Base-by-base conservation (phyloP, 2,797 vertebrate genomes). In the Tenualosa thibaudeaui region DNA sequence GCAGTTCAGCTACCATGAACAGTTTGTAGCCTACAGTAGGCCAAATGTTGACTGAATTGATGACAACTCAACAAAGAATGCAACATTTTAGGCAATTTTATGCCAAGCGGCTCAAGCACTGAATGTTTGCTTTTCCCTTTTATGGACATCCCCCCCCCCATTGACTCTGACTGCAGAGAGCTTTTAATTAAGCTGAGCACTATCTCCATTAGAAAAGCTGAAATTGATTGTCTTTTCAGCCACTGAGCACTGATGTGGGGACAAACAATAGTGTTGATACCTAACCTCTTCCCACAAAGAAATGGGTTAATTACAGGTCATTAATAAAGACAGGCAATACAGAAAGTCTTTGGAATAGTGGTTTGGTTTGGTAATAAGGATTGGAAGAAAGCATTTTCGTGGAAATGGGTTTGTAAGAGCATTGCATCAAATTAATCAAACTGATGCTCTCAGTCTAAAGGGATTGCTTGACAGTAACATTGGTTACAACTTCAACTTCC, bases 141-240 rank as follows among this genome's bases (percentile, higher is more conserved):
- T 6, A 40, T 31, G 31, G 68, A 37, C 68, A 17, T 75, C 19
- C 5, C 40, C 7, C 5, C 13, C 31, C 31, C 31, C n/a, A n/a
- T 31, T 75, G 37, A 8, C 13, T 40, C 13, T 75, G 68, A 40
- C 31, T 75, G 68, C 68, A 43, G 37, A 3, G 68, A 31, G 68
- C 68, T 40, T 75, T 43, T 75, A 75, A 75, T 75, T 75, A 75
- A 75, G 68, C 68, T 75, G 31, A 31, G 37, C 31, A 40, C 37
- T 43, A 19, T 6, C 37, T 15, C 68, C 68, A 71, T 71, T 71
- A 17, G 40, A 71, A 40, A 2, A 71, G 3, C 31, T 75, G 68
- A 4, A 75, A 75, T 75, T 40, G 31, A 75, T 75, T 31, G 68
- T 40, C 37, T 43, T 75, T 75, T 75, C 37, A 75, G 68, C 68